Evolutionary conservation across 2,797 vertebrate species (phyloP).

Genomic region (Tapera naevia): DNA sequence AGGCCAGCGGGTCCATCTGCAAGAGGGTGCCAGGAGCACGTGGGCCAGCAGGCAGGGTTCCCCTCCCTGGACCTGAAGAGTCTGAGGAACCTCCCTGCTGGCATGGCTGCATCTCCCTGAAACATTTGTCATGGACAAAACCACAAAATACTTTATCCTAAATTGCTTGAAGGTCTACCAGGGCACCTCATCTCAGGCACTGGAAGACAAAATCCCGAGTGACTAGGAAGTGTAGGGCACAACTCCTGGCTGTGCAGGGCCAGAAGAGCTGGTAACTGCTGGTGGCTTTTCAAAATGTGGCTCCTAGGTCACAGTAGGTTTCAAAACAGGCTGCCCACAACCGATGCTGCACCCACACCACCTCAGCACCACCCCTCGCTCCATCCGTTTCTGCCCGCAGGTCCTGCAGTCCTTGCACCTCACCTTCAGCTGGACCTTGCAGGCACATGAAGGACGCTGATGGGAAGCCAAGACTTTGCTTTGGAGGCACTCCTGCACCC

Average conservation of each 20-base stretch:
- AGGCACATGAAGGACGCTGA: background rate
- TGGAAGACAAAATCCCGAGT: background rate
- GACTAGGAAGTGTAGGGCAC: rapidly evolving
- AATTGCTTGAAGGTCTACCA: background rate
- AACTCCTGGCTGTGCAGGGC: rapidly evolving
- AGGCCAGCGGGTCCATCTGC: background rate
- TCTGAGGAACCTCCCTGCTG: too few species aligned
- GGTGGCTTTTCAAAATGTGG: background rate
- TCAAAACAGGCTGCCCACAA: background rate
- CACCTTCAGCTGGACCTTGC: background rate
- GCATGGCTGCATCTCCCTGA: background rate
- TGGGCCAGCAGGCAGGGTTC: background rate
- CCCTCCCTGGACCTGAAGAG: background rate
- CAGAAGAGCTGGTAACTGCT: background rate
- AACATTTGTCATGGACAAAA: background rate
- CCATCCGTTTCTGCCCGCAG: background rate
- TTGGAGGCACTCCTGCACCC: background rate
- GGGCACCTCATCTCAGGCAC: background rate
- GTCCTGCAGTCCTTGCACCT: background rate
- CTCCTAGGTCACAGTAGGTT: background rate
- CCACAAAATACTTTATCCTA: background rate
- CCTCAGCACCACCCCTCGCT: background rate
- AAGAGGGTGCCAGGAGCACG: background rate
- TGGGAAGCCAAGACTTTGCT: background rate
- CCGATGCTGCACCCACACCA: background rate